A percentile compares a stretch with the other conserved stretches of the same genome.
Conservation (phyloP, 2,113 vertebrate genomes). For the Osmerus mordax region DNA sequence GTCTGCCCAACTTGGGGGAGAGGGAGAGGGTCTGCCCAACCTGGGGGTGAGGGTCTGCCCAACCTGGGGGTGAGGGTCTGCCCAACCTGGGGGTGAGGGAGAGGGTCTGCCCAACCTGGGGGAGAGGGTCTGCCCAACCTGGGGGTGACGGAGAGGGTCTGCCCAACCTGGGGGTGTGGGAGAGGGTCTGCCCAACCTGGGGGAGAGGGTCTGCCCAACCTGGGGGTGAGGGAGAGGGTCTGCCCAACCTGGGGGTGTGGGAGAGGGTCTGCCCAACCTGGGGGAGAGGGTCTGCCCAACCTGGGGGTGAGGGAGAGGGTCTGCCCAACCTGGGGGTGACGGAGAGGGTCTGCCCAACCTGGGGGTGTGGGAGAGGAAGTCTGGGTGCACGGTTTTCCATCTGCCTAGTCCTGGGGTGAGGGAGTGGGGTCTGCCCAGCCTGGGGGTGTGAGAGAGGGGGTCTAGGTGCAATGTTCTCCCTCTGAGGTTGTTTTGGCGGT, state of each 20-base stretch:
- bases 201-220: not conserved
- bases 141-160: conserved; percentile 16
- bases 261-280: too few relatives aligned
- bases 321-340: not conserved
- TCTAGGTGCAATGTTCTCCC: conserved; percentile 5
- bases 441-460: conserved; percentile 15
- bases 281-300: too few relatives aligned
- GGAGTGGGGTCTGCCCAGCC: conserved; percentile 14
- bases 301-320: not conserved
- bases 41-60: too few relatives aligned
- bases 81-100: not conserved
- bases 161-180: too few relatives aligned
- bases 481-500: conserved; percentile 26
- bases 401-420: not conserved
- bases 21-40: not conserved
- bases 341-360: conserved; percentile 17
- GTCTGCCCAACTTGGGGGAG: conserved; percentile 19
- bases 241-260: conserved; percentile 17
- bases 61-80: too few relatives aligned
- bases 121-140: conserved; percentile 16
- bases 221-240: conserved; percentile 3
- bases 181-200: too few relatives aligned
- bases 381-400: too few relatives aligned
- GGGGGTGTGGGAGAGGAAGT: conserved; percentile 8
- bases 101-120: conserved; percentile 21